phyloP scores from a whole-genome alignment of 2,888 invertebrate genomes.

The Rhaphigaster nebulosa region DNA sequence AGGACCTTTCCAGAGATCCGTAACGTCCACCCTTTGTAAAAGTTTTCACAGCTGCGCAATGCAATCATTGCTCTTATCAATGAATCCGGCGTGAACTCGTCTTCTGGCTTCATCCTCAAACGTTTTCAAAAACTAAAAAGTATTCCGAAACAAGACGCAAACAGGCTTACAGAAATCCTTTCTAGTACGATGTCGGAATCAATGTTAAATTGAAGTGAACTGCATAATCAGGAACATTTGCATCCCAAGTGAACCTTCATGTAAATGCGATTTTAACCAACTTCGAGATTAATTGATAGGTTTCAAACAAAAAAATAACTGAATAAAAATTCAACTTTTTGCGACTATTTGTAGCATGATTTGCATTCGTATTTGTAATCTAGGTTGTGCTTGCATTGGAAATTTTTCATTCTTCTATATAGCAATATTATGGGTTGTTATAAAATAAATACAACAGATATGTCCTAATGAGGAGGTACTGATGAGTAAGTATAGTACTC shows the following conservation, averaged over 20 bases:
- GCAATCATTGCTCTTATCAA: background rate
- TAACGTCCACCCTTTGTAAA: background rate
- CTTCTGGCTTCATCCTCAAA: background rate
- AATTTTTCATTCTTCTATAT: background rate
- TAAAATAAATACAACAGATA: background rate
- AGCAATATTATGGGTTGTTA: background rate
- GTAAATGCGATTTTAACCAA: background rate
- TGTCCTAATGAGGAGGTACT: background rate
- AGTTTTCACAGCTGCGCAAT: slow-evolving; percentile 26
- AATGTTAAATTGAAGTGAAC: background rate
- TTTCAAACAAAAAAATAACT: background rate
- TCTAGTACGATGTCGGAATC: background rate
- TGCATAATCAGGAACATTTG: background rate
- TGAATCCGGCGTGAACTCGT: background rate
- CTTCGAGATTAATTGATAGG: background rate
- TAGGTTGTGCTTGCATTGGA: background rate
- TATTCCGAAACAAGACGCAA: too few relatives aligned
- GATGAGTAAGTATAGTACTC: too few relatives aligned
- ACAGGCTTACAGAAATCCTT: background rate
- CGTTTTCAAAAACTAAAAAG: background rate
- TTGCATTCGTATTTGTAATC: background rate
- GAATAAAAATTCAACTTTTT: background rate
- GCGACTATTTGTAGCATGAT: background rate
- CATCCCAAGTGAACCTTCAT: background rate
- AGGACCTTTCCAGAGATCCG: slow-evolving; percentile 31